Base-by-base conservation (phyloP, 1,140 invertebrate species). In the Ostrea denselamellosa region DNA sequence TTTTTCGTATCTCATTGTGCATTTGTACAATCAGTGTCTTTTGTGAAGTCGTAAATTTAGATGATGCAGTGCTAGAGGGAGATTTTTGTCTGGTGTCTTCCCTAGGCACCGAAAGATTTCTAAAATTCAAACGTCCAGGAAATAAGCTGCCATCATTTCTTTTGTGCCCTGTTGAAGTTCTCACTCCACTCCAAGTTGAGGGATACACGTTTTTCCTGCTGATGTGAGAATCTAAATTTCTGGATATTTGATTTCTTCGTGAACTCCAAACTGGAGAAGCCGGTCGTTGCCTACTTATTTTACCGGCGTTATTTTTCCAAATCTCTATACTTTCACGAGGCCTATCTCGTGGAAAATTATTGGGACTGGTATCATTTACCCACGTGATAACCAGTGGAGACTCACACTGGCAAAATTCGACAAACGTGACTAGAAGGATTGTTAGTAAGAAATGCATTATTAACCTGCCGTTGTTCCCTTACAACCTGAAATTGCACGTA, bases 1-100 rank as follows among this genome's bases (percentile, higher is more conserved):
- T 34, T 77, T 25, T 77, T 77, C 68, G 68, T 77, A 77, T 77
- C 25, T 77, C 28, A 25, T 77, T 77, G 28, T 77, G 68, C 25
- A 77, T 10, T 8, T 77, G 22, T 2, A 77, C 68, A 28, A 77
- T 77, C 25, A 34, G 25, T 9, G 12, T 77, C 12, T 77, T 77
- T 17, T 77, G 68, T 0, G 68, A 5, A 28, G 9, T 25, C 14
- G 68, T 44, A 77, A 77, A 25, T 28, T 28, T 77, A 10, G 65
- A 68, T 25, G 28, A 77, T 14, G 68, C 9, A 0, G 25, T 17
- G 28, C 25, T 17, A 17, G 68, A 28, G 14, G 14, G 14, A 10
- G 28, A 2, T 77, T 77, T 25, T 14, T 77, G 22, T 77, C 28
- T 34, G 0, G 68, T 28, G 28, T 77, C 68, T 34, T 77, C 68